phyloP scores from a whole-genome alignment of 1,140 invertebrate species.

The Diabrotica virgifera region DNA sequence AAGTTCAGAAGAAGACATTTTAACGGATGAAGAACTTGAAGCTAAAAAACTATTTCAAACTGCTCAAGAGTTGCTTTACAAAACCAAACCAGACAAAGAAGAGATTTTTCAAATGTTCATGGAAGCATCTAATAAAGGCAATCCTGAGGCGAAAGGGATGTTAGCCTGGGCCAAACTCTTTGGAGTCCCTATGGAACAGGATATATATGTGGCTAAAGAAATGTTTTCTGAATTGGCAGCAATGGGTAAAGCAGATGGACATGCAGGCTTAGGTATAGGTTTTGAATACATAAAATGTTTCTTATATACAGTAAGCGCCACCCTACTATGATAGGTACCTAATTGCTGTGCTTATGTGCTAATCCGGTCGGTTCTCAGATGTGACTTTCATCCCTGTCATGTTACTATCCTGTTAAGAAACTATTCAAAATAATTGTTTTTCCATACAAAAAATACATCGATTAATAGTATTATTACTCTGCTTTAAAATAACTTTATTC shows the following conservation, averaged over 20 bases:
- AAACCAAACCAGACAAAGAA: conserved; percentile 62
- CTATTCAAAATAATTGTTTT: too few relatives aligned
- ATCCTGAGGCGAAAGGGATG: conserved; percentile 74
- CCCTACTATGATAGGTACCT: too few relatives aligned
- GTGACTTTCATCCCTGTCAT: too few relatives aligned
- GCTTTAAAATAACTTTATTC: too few relatives aligned
- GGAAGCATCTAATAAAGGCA: conserved; percentile 74
- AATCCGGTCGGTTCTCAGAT: too few relatives aligned
- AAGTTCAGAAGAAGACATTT: conserved; percentile 47
- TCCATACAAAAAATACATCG: too few relatives aligned
- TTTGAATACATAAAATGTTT: too few relatives aligned
- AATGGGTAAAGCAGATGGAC: conserved; percentile 80
- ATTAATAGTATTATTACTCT: too few relatives aligned
- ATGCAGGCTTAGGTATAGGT: conserved; percentile 61
- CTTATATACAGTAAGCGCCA: too few relatives aligned
- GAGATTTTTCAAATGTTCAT: conserved; percentile 66
- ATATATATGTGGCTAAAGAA: conserved; percentile 71
- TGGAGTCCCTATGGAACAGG: conserved; percentile 70
- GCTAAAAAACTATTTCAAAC: conserved; percentile 66
- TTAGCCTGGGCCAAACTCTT: conserved; percentile 85
- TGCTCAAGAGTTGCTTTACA: conserved; percentile 63
- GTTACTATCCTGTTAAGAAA: too few relatives aligned
- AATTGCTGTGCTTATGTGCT: too few relatives aligned
- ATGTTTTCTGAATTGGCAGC: conserved; percentile 77
- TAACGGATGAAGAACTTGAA: conserved; percentile 60